A percentile compares a stretch with the other conserved stretches of the same genome.
These are phyloP conservation scores for Aphyosemion australe DNA, from an alignment of 2,113 vertebrate genomes.

Conservation along the genomic window DNA sequence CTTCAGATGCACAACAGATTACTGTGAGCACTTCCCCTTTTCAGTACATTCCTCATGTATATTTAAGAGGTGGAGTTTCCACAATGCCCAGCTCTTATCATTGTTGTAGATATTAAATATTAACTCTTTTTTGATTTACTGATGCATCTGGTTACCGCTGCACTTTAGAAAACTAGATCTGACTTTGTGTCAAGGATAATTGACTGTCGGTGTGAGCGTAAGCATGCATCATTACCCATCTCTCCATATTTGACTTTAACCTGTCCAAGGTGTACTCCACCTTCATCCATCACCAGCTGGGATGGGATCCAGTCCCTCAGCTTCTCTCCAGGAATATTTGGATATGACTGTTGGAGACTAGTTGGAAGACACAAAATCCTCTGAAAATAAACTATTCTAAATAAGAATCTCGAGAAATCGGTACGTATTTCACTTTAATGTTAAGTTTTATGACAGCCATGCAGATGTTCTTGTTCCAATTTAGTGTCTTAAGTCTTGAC, in stretches of 20 bases:
- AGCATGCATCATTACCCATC: not conserved
- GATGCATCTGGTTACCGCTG: too few relatives aligned
- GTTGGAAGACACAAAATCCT: too few relatives aligned
- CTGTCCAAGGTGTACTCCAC: not conserved
- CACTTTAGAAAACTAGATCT: too few relatives aligned
- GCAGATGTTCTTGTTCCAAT: too few relatives aligned
- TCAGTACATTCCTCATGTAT: not conserved
- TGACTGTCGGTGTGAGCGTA: not conserved
- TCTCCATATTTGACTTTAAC: not conserved
- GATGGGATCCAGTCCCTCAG: not conserved
- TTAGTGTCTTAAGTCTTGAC: too few relatives aligned
- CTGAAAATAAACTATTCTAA: too few relatives aligned
- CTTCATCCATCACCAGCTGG: too few relatives aligned
- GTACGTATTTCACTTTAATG: too few relatives aligned
- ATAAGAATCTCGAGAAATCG: too few relatives aligned
- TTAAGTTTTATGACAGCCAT: too few relatives aligned
- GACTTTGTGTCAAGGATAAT: not conserved
- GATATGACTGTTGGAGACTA: too few relatives aligned
- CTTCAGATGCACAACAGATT: slow-evolving; percentile 39
- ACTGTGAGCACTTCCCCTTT: slow-evolving; percentile 34
- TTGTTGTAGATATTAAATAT: slow-evolving; percentile 8
- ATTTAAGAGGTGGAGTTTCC: slow-evolving; percentile 18
- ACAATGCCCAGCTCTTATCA: not conserved
- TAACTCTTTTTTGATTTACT: not conserved
- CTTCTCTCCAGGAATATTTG: not conserved